Evolutionary conservation across 2,797 vertebrate genomes (phyloP).

Genomic region (Hyperoplus immaculatus): DNA sequence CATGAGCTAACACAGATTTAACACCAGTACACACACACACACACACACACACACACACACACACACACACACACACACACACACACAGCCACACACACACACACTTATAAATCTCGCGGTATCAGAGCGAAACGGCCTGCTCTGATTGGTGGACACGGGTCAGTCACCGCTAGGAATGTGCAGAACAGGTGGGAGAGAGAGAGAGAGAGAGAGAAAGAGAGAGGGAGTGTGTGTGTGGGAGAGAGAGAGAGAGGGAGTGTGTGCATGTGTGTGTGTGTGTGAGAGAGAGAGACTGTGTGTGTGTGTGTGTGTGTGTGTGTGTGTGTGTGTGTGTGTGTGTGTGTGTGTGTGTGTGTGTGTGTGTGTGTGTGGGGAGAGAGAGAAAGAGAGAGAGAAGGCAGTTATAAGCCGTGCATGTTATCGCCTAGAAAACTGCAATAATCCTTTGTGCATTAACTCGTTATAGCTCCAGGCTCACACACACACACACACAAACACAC

Average conservation of each 20-base stretch:
- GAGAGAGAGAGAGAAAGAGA: neutral
- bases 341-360: no score
- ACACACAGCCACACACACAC: no score
- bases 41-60: no score
- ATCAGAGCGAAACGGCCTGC: slow-evolving; percentile 17
- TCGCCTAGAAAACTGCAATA: slow-evolving; percentile 33
- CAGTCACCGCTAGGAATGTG: slow-evolving; percentile 71
- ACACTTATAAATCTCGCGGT: slow-evolving; percentile 13
- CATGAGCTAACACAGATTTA: no score
- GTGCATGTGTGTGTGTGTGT: no score
- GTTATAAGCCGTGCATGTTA: slow-evolving; percentile 17
- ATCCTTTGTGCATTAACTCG: slow-evolving; percentile 23
- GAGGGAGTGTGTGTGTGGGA: neutral
- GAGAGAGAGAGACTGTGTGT: no score
- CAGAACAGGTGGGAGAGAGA: slow-evolving; percentile 69
- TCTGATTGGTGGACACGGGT: slow-evolving; percentile 67
- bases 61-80: no score
- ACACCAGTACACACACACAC: no score
- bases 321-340: no score
- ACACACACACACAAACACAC: slow-evolving; percentile 21
- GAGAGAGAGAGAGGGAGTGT: no score
- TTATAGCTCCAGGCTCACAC: slow-evolving; percentile 9
- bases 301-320: no score
- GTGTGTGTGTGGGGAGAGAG: no score
- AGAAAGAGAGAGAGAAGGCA: slow-evolving; percentile 14